These are phyloP conservation scores for Drosophila trichaetosa DNA, from an alignment of 2,888 invertebrate species.

Conservation along the genomic window DNA sequence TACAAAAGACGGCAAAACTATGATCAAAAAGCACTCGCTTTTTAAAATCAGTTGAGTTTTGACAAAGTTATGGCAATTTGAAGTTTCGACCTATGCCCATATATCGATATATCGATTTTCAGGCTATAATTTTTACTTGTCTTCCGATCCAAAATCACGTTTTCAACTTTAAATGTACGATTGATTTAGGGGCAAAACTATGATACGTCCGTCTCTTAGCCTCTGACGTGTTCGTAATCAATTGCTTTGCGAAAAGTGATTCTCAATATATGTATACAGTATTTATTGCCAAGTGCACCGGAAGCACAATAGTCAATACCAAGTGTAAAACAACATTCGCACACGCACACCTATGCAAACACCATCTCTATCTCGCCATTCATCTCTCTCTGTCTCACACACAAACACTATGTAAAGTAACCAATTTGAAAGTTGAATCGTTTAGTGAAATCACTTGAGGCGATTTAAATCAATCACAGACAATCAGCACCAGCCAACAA, in stretches of 20 bases:
- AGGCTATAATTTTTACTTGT: too few species aligned
- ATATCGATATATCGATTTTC: too few species aligned
- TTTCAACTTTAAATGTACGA: too few species aligned
- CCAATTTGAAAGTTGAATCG: constrained; percentile 75
- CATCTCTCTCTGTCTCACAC: neutral
- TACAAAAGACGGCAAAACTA: too few species aligned
- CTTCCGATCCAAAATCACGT: too few species aligned
- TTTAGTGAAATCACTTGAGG: constrained; percentile 80
- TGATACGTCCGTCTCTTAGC: neutral
- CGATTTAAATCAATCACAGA: constrained; percentile 81
- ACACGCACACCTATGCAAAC: constrained; percentile 2
- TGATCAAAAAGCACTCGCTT: too few species aligned
- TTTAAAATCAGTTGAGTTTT: too few species aligned
- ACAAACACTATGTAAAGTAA: constrained; percentile 69
- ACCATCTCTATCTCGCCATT: neutral
- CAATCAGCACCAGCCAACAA: constrained; percentile 62
- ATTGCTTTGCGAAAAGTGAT: constrained; percentile 49
- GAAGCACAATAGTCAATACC: constrained; percentile 60
- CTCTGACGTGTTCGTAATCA: constrained; percentile 26
- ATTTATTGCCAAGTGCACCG: constrained; percentile 41
- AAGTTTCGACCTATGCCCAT: too few species aligned
- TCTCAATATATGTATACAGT: constrained; percentile 6
- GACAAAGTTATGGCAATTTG: too few species aligned
- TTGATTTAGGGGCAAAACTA: neutral
- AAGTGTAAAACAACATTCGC: constrained; percentile 44